These are phyloP conservation scores for Heterochromis multidens DNA, from an alignment of 2,113 vertebrate species.

Conservation along the genomic window DNA sequence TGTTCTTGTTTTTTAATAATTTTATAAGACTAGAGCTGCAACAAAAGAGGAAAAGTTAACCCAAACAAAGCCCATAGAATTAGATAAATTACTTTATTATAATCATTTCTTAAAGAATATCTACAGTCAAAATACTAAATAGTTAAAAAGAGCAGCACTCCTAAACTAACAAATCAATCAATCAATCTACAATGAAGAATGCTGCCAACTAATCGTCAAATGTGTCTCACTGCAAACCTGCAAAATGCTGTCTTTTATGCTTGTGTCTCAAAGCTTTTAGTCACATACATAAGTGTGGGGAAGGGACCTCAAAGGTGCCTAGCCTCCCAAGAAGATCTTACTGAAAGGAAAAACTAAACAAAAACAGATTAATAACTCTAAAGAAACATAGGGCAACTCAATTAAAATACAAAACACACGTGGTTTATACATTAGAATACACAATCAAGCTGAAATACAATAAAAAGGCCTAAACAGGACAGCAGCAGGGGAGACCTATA, in stretches of 20 bases:
- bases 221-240: background rate
- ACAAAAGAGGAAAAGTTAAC: background rate
- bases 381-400: background rate
- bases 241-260: too few relatives aligned
- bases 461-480: background rate
- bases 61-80: background rate
- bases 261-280: too few relatives aligned
- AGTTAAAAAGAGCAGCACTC: too few relatives aligned
- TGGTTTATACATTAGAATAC: background rate
- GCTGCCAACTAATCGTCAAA: background rate
- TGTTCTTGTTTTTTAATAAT: too few relatives aligned
- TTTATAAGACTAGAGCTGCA: too few relatives aligned
- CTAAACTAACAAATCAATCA: background rate
- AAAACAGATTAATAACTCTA: background rate
- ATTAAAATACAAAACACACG: background rate
- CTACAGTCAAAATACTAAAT: fast-evolving
- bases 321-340: too few relatives aligned
- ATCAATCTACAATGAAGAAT: background rate
- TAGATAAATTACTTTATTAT: background rate
- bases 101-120: too few relatives aligned
- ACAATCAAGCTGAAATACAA: background rate
- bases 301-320: too few relatives aligned
- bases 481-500: background rate
- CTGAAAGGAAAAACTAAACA: background rate
- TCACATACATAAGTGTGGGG: too few relatives aligned